A percentile compares a stretch with the other conserved stretches of the same genome.
phyloP scores from a whole-genome alignment of 23 tunicate genomes.

The Trididemnum nubilum region DNA sequence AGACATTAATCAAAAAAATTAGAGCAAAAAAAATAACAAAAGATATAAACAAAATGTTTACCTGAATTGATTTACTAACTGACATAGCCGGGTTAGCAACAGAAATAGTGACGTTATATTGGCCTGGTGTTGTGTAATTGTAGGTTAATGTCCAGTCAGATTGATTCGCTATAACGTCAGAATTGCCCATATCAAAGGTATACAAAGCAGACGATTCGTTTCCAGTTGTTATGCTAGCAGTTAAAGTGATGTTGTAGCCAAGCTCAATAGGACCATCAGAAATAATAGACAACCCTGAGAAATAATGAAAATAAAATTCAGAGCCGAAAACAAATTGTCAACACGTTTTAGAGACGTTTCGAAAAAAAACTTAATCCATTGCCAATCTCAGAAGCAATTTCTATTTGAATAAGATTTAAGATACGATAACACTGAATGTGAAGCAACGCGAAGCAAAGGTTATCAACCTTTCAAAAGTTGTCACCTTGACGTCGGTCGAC shows the following conservation, averaged over 20 bases:
- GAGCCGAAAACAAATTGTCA: no score
- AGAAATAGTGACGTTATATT: constrained; percentile 52
- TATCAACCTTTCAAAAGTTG: no score
- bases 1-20: no score
- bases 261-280: constrained; percentile 53
- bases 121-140: constrained; percentile 39
- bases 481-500: no score
- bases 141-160: not conserved
- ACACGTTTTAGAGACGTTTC: no score
- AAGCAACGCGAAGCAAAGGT: no score
- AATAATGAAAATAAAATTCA: not conserved
- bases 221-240: constrained; percentile 8
- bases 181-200: not conserved
- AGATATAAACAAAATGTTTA: no score
- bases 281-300: constrained; percentile 34
- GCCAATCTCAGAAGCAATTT: no score
- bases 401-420: no score
- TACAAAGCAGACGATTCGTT: not conserved
- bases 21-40: no score
- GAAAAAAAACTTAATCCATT: no score
- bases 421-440: no score
- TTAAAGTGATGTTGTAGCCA: not conserved
- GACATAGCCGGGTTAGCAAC: constrained; percentile 30
- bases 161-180: not conserved
- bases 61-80: not conserved